Conservation (phyloP, 2,888 invertebrate genomes). For the Perithous albicinctus region DNA sequence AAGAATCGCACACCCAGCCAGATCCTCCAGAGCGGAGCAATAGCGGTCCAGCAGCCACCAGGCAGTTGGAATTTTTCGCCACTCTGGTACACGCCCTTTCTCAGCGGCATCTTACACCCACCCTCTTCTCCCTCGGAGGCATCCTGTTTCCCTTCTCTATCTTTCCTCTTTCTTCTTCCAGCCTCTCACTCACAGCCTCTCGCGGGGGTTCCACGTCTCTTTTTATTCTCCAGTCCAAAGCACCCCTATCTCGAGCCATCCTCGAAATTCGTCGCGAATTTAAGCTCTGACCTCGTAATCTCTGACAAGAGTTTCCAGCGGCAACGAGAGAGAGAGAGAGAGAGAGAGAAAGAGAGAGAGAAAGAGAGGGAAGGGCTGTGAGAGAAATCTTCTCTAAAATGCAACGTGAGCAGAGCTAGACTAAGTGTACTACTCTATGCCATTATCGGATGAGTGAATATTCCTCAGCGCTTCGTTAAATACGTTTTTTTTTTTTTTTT, state of each 20-base stretch:
- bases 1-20: not conserved
- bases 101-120: slow-evolving; percentile 23
- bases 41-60: slow-evolving; percentile 15
- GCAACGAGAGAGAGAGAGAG: slow-evolving; percentile 33
- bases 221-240: slow-evolving; percentile 13
- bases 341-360: too few species aligned
- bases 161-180: not conserved
- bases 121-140: slow-evolving; percentile 14
- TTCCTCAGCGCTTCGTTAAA: slow-evolving; percentile 35
- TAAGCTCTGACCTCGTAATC: slow-evolving; percentile 67
- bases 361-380: slow-evolving; percentile 34
- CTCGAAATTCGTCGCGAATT: slow-evolving; percentile 67
- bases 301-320: slow-evolving; percentile 51
- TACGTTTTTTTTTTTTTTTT: slow-evolving; percentile 9
- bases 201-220: not conserved
- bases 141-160: slow-evolving; percentile 24
- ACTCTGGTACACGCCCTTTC: slow-evolving; percentile 46
- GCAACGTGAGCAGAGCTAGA: slow-evolving; percentile 55
- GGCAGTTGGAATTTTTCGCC: slow-evolving; percentile 51
- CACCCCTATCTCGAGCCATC: slow-evolving; percentile 52
- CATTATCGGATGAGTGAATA: slow-evolving; percentile 62
- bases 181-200: not conserved
- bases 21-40: not conserved
- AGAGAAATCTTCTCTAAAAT: slow-evolving; percentile 52
- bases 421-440: slow-evolving; percentile 39